Base-by-base conservation (phyloP, 2,113 vertebrate genomes). In the Vulpes lagopus region DNA sequence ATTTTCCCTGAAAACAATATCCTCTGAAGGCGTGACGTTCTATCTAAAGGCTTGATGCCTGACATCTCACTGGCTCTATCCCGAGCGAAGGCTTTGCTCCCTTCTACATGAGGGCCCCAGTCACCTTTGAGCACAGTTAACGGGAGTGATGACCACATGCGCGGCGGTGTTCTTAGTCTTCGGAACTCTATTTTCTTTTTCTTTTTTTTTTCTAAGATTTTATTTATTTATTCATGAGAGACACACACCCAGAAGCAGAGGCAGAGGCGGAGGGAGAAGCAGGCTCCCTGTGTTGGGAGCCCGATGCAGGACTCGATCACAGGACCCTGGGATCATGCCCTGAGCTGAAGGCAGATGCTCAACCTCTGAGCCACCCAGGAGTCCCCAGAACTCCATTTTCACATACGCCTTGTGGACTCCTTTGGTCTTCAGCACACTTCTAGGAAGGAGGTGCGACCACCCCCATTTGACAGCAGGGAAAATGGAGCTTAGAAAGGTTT, bases 1-100 rank as follows among this genome's bases (percentile, higher is more conserved):
- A 92, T 90, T 90, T 83, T 83, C 60, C 69, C 80, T 12, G 32
- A 64, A 62, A 90, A 76, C 93, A 32, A 23, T 8, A 49, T 95
- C 87, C 57, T 69, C 59, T 6, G 69, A 74, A 81, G 79, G 89
- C 76, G 9, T 35, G 11, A 22, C 0, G 51, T 74, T 76, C 95
- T 65, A 11, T 35, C 78, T n/a, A 30, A 62, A 55, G 83, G 38
- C 49, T 49, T 65, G 80, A 60, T 22, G 9, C 83, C 55, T 35
- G 8, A 0, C 0, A 3, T 81, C 80, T 81, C 15, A 55, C 17
- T n/a, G 87, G 89, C 43, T 55, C 95, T 62, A 43, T 82, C 30
- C 3, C 0, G 1, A 85, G 74, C 49, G 11, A 27, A 85, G 71
- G 15, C 64, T 57, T 59, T 8, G n/a, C 71, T 73, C 85, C 43